Evolutionary conservation across 2,113 vertebrate species (phyloP), one percentile per base, ranked within the genome.

Genomic region (Pollachius pollachius): DNA sequence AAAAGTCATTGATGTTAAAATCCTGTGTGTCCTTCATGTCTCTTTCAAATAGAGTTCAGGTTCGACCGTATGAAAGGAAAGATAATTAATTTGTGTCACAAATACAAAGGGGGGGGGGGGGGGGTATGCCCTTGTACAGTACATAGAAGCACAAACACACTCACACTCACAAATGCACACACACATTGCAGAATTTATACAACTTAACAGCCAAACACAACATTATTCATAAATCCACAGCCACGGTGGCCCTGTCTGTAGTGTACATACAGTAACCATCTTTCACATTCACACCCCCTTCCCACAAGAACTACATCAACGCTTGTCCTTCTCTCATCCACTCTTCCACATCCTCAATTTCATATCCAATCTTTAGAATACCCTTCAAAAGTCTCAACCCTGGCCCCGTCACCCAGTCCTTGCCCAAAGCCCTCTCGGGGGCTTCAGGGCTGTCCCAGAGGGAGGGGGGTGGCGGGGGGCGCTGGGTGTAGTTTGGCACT

Each of bases 401-500:
- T 37, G 12, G 17, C 62, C 63, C 61, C 77, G 70, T 79, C 59
- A 74, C 65, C 79, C 73, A 57, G 62, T 74, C 59, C 72, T 74
- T 75, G 70, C 75, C 64, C 64, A 76, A 67, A 15, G 23, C 9
- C 69, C 77, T 70, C 15, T 18, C 76, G 63, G 63, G 68, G 34
- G 67, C 81, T 82, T 90, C 58, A 92, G 83, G 89, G 88, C 69
- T 90, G 89, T 89, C 87, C 90, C 81, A 92, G 78, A 74, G 89
- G 86, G 81, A 90, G 86, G 65, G 90, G 84, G 60, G 90, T 91
- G 73, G 86, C 81, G 66, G 87, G 77, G 81, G 84, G 41, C 62
- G 83, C 73, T 56, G 87, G 77, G 74, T 86, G 89, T 81, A 89
- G 88, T 90, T 90, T 92, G 89, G 89, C 89, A 90, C 87, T 85